A percentile compares a stretch with the other conserved stretches of the same genome.
Conservation (phyloP, 2,888 invertebrate species). For the Idaea aversata region DNA sequence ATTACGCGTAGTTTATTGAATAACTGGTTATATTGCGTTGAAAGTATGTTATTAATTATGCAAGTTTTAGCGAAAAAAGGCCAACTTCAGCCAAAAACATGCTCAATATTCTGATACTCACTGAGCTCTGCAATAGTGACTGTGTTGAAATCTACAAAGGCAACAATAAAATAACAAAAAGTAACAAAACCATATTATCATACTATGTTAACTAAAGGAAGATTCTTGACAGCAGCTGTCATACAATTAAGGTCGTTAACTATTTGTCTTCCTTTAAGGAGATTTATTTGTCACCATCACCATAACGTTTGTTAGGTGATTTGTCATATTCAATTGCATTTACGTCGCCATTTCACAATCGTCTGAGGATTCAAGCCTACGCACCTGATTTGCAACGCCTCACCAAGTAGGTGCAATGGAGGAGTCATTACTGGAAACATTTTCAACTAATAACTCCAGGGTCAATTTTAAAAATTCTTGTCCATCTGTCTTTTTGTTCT, state of each 20-base stretch:
- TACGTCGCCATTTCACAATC: conserved; percentile 57
- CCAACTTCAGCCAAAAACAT: neutral
- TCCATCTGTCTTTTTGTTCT: neutral
- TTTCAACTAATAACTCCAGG: neutral
- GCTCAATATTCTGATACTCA: neutral
- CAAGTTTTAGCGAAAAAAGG: neutral
- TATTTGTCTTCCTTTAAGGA: conserved; percentile 18
- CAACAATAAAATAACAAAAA: no score
- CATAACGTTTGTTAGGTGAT: conserved; percentile 38
- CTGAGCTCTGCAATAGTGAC: no score
- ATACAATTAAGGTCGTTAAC: conserved; percentile 12
- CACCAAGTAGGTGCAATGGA: conserved; percentile 46
- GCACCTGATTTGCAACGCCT: conserved; percentile 72
- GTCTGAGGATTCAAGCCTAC: conserved; percentile 62
- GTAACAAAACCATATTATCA: neutral
- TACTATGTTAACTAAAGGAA: neutral
- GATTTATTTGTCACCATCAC: conserved; percentile 28
- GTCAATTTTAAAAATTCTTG: neutral
- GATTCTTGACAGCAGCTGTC: neutral
- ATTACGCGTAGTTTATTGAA: conserved; percentile 55
- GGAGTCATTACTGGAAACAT: neutral
- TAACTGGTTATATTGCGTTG: conserved; percentile 49
- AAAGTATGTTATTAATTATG: neutral
- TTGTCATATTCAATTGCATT: conserved; percentile 46
- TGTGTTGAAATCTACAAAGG: no score